Evolutionary conservation across 64 coral and sea anemone species (phyloP).

Genomic region (Stichodactyla helianthus): DNA sequence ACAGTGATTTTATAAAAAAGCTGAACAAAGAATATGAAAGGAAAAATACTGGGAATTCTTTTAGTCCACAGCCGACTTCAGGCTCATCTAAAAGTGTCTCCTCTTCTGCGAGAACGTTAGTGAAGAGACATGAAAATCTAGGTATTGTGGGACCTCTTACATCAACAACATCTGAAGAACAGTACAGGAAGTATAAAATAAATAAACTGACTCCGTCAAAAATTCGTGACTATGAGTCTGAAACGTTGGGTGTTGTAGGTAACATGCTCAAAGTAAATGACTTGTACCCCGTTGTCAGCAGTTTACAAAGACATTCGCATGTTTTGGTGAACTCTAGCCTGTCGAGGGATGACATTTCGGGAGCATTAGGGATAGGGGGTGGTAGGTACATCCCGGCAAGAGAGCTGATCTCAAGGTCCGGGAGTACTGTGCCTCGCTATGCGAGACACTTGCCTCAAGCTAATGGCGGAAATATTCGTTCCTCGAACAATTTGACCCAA

Average conservation of each 20-base stretch:
- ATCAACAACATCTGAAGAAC: not conserved
- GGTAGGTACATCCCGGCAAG: not conserved
- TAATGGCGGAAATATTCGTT: not conserved
- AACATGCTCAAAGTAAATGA: not conserved
- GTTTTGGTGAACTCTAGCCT: not conserved
- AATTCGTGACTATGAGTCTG: not conserved
- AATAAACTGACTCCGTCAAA: not conserved
- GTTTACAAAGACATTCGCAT: not conserved
- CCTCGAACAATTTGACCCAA: not conserved
- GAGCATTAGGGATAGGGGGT: not conserved
- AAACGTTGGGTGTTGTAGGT: not conserved
- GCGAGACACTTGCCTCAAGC: not conserved
- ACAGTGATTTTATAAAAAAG: not conserved
- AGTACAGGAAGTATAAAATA: not conserved
- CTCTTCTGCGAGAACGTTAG: not conserved
- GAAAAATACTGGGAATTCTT: too few species aligned
- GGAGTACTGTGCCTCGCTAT: not conserved
- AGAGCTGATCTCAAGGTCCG: not conserved
- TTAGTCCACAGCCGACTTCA: not conserved
- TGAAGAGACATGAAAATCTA: not conserved
- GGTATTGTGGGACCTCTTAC: not conserved
- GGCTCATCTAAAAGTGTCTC: not conserved
- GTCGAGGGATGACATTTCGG: not conserved
- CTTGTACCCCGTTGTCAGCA: not conserved
- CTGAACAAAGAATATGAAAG: not conserved